Evolutionary conservation across 30 jellyfish, hydroid and myxozoan species (phyloP).

Genomic region (Hydractinia echinata): DNA sequence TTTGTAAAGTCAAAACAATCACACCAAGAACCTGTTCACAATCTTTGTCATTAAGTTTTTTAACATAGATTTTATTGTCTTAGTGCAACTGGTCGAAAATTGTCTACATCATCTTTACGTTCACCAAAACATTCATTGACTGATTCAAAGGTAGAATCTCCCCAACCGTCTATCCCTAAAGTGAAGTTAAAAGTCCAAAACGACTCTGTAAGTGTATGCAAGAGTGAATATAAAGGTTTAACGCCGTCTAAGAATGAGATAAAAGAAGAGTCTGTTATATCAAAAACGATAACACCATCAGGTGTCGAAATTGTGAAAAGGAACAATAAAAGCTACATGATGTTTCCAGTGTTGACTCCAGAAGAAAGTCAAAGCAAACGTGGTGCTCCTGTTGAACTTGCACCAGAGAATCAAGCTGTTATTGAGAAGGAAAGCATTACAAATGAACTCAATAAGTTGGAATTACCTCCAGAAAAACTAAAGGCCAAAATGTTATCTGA

Average conservation of each 20-base stretch:
- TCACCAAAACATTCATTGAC: not conserved
- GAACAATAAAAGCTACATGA: conserved; percentile 16
- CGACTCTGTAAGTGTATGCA: not conserved
- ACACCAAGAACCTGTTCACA: not conserved
- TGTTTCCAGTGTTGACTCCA: conserved; percentile 30
- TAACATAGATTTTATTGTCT: not conserved
- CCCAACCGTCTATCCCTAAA: not conserved
- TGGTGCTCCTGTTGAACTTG: conserved; percentile 16
- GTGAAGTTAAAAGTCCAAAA: not conserved
- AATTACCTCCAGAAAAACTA: not conserved
- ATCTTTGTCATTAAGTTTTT: not conserved
- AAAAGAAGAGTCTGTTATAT: not conserved
- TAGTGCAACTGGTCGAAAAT: too few species aligned
- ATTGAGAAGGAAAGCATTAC: not conserved
- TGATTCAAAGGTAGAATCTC: not conserved
- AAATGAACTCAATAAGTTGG: not conserved
- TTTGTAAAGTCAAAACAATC: not conserved
- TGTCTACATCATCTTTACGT: not conserved
- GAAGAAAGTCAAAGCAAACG: not conserved
- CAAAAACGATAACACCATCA: not conserved
- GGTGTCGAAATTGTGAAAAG: conserved; percentile 22
- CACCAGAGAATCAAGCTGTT: not conserved
- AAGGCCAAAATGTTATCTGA: not conserved
- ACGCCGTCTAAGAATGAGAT: not conserved
- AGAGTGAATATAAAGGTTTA: not conserved